A percentile compares a stretch with the other conserved stretches of the same genome.
These are phyloP conservation scores for Mesembrinibis cayennensis DNA, from an alignment of 2,113 vertebrate species.

Conservation along the genomic window DNA sequence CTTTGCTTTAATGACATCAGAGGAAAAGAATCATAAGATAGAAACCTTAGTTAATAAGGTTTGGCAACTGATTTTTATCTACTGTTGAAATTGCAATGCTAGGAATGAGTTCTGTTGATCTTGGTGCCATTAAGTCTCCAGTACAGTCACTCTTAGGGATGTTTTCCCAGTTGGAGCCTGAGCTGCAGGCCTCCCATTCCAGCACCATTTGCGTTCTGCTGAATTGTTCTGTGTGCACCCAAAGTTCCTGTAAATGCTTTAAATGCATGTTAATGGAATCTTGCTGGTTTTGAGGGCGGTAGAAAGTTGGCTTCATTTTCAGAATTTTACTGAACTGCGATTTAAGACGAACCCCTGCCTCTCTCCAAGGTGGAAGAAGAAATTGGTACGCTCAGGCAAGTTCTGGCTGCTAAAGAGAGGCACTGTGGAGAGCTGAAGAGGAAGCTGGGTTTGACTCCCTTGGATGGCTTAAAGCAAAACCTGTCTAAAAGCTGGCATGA, in stretches of 20 bases:
- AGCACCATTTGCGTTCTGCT: rapidly evolving
- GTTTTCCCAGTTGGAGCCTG: neutral
- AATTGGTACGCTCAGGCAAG: conserved; percentile 92
- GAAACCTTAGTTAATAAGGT: neutral
- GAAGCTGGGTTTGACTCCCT: conserved; percentile 89
- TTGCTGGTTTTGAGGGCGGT: neutral
- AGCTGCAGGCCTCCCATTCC: neutral
- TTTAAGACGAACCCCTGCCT: neutral
- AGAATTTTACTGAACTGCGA: neutral
- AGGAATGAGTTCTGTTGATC: neutral
- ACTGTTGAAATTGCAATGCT: neutral
- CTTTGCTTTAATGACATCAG: neutral
- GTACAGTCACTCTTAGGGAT: neutral
- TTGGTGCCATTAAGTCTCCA: neutral
- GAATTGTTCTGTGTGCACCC: rapidly evolving
- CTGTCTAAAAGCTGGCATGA: conserved; percentile 92
- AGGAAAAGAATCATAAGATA: neutral
- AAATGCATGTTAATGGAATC: rapidly evolving
- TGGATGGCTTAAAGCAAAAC: conserved; percentile 90
- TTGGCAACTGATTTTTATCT: neutral
- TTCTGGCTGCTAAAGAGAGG: conserved; percentile 92
- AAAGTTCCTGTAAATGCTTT: rapidly evolving
- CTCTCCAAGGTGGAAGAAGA: conserved; percentile 91
- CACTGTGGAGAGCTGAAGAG: conserved; percentile 90
- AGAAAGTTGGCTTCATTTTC: neutral